Base-by-base conservation (phyloP, 2,113 vertebrate species). In the Odobenus rosmarus region DNA sequence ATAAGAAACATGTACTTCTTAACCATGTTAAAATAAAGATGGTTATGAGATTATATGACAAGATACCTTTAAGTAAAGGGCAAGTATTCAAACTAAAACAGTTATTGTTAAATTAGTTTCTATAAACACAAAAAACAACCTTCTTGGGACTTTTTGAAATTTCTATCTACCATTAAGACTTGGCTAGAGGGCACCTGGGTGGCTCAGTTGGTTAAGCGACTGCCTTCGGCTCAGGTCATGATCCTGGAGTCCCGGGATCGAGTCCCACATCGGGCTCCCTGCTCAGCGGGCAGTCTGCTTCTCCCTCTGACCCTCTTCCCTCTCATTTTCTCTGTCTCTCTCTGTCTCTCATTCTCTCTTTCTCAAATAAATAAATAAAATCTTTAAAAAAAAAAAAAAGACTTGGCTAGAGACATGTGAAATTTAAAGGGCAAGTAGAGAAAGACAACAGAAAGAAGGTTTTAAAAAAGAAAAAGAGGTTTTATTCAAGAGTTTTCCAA, bases 21-120 rank as follows among this genome's bases (percentile, higher is more conserved):
- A 86, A 61, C 62, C 53, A 92, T 72, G 69, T 81, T 86, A 42
- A 97, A 97, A 96, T 95, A 90, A 90, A 90, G 31, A 77, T 19
- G 92, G 77, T 15, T 19, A 82, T 64, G 6, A 97, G 57, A 88
- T 76, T 74, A 90, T 59, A 55, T 12, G 10, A 28, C 53, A 12
- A 62, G 51, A 76, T 62, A 72, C 39, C 21, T 84, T n/a, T 69
- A 82, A 81, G 85, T 53, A 93, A 77, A 90, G 21, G 46, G 21
- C 3, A 71, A 89, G 64, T 42, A 83, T 77, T 39, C 31, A 83
- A 90, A 83, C 57, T 90, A 69, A 94, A 81, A 89, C 14, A 93
- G 64, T 49, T 74, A 84, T 18, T 93, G 26, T 84, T 82, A 77
- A 90, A 62, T 33, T 74, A 77, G 51, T 74, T 94, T 90, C 36